phyloP scores from a whole-genome alignment of 2,113 vertebrate species.

The Dasyurus viverrinus region DNA sequence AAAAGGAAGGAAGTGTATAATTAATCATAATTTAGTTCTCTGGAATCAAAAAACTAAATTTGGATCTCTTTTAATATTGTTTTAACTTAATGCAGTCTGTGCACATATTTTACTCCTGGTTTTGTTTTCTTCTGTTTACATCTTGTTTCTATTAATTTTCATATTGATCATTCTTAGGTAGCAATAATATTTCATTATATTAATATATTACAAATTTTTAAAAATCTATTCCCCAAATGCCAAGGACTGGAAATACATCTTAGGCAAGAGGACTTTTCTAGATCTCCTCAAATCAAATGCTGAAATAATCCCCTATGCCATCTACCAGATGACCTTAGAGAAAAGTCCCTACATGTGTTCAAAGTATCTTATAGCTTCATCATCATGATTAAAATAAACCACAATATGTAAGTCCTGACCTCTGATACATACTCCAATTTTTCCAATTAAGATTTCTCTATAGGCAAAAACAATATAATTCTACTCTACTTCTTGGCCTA shows the following conservation, averaged over 20 bases:
- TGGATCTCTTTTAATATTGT: neutral
- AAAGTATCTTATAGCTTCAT: neutral
- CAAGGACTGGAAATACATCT: neutral
- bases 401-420: neutral
- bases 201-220: neutral
- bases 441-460: neutral
- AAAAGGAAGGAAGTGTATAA: neutral
- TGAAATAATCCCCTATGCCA: neutral
- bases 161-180: neutral
- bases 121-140: neutral
- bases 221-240: neutral
- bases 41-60: neutral
- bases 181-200: neutral
- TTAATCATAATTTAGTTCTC: neutral
- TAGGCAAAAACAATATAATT: neutral
- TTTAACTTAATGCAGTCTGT: neutral
- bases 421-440: neutral
- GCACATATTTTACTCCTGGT: neutral
- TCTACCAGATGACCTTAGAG: neutral
- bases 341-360: neutral
- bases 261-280: neutral
- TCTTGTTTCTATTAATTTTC: neutral
- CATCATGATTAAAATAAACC: neutral
- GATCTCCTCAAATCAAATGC: neutral
- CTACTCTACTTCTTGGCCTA: neutral